A percentile compares a stretch with the other conserved stretches of the same genome.
Evolutionary conservation across 2,113 vertebrate species (phyloP).

Genomic region (Ammodytes dubius): DNA sequence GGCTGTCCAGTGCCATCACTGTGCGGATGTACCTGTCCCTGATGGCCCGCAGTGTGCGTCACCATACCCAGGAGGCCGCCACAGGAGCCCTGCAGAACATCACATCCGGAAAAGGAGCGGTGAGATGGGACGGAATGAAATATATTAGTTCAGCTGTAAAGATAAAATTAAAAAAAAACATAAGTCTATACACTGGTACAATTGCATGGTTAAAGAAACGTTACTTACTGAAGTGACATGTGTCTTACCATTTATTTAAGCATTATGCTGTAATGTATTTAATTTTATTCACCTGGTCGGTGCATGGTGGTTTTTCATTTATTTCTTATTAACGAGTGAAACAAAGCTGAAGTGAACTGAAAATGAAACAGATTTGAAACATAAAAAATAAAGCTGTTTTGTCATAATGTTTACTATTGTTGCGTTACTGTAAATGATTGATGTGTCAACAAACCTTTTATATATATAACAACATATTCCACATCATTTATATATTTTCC

Average conservation of each 20-base stretch:
- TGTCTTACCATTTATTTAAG: background rate
- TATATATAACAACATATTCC: background rate
- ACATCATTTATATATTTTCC: background rate
- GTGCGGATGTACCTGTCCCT: conserved; percentile 94
- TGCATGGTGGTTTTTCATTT: background rate
- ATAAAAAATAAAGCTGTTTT: background rate
- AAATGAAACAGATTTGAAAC: background rate
- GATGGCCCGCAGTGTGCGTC: conserved; percentile 90
- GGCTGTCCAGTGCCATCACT: conserved; percentile 91
- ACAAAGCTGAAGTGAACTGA: background rate
- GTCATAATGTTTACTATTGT: background rate
- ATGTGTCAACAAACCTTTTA: background rate
- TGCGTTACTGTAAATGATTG: background rate
- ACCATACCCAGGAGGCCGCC: conserved; percentile 90
- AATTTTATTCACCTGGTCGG: background rate
- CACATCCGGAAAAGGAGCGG: conserved; percentile 89
- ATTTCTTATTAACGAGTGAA: background rate
- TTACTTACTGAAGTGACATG: background rate
- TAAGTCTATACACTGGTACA: background rate
- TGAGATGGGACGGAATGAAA: conserved; percentile 57
- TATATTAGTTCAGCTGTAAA: background rate
- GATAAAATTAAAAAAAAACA: background rate
- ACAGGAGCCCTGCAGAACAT: conserved; percentile 95
- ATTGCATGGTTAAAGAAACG: no score
- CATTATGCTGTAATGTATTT: background rate